These are phyloP conservation scores for Stomatorhinus ivindoensis DNA, from an alignment of 2,113 vertebrate genomes.

Conservation along the genomic window DNA sequence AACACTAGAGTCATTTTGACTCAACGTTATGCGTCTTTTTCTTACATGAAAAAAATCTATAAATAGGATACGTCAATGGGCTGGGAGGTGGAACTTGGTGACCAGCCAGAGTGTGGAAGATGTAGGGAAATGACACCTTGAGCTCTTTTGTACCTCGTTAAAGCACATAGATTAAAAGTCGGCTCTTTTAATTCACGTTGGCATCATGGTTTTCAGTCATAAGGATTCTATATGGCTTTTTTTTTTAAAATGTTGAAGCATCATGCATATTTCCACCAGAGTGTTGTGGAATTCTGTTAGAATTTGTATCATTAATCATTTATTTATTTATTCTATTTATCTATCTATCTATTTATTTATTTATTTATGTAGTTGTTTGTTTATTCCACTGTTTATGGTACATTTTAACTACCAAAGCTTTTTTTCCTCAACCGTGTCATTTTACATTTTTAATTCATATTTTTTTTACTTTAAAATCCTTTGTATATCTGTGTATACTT, in stretches of 20 bases:
- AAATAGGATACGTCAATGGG: not conserved
- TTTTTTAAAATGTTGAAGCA: conserved; percentile 50
- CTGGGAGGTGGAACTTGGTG: conserved; percentile 27
- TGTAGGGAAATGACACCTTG: conserved; percentile 60
- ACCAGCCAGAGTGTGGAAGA: conserved; percentile 49
- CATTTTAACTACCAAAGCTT: not conserved
- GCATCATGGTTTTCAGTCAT: conserved; percentile 42
- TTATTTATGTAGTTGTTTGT: conserved; percentile 26
- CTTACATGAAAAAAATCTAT: conserved; percentile 14
- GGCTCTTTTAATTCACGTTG: conserved; percentile 51
- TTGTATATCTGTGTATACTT: conserved; percentile 61
- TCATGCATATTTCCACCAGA: conserved; percentile 49
- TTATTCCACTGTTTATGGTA: not conserved
- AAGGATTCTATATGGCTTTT: conserved; percentile 50
- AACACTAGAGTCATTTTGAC: conserved; percentile 40
- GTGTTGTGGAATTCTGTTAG: conserved; percentile 56
- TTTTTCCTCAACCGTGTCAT: not conserved
- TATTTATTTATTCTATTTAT: conserved; percentile 48
- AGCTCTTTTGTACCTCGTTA: conserved; percentile 63
- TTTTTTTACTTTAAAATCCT: conserved; percentile 36
- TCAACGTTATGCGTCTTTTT: conserved; percentile 40
- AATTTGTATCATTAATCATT: conserved; percentile 51
- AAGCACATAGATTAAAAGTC: conserved; percentile 55
- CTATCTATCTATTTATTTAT: conserved; percentile 42
- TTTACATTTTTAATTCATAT: not conserved